Percentiles rank a stretch among this genome's conserved stretches.
phyloP scores from a whole-genome alignment of 2,797 vertebrate species.

The Parauchenoglanis ngamensis region DNA sequence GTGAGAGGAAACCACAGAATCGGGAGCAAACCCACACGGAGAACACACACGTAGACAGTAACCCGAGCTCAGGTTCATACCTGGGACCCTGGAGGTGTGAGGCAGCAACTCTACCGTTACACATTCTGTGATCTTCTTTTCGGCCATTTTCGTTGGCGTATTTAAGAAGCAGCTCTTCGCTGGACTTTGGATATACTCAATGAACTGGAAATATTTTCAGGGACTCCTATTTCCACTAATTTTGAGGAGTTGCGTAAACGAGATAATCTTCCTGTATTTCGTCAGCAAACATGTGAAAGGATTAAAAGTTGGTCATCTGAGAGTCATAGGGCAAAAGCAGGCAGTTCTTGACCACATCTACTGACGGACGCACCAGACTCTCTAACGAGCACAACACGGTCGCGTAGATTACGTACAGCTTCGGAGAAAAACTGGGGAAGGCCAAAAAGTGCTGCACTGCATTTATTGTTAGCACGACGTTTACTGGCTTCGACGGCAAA shows the following conservation, averaged over 20 bases:
- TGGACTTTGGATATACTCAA: neutral
- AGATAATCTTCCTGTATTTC: neutral
- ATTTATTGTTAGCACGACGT: neutral
- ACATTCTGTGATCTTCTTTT: too few relatives aligned
- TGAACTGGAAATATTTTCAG: neutral
- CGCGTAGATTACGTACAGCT: too few relatives aligned
- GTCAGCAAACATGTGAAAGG: neutral
- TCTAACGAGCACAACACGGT: neutral
- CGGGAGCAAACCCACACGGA: neutral
- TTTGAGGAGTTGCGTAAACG: neutral
- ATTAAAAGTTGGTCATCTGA: neutral
- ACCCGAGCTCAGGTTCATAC: neutral
- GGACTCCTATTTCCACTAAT: neutral
- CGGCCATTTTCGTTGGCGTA: neutral
- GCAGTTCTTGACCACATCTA: neutral
- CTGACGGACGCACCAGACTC: neutral
- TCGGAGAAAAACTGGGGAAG: neutral
- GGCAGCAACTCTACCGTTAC: neutral
- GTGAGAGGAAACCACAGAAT: neutral
- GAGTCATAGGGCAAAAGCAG: too few relatives aligned
- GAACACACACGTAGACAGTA: neutral
- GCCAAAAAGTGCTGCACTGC: neutral
- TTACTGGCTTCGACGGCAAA: neutral
- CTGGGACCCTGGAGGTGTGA: neutral
- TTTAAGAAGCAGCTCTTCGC: neutral